Evolutionary conservation across 2,888 invertebrate genomes (phyloP).

Genomic region (Eubasilissa splendida): DNA sequence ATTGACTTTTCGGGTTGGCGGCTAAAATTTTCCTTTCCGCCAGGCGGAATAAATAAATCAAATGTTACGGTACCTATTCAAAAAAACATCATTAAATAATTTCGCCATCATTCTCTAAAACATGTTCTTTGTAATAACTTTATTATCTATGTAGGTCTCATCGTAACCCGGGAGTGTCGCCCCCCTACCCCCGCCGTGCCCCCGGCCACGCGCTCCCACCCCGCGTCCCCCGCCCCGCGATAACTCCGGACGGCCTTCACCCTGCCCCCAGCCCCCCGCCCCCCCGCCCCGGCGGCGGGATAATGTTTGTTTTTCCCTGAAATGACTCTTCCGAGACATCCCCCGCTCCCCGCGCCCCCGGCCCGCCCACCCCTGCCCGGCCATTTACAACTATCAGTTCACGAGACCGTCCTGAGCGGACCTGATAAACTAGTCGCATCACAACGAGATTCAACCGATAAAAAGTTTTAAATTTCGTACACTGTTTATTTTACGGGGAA

Average conservation of each 20-base stretch:
- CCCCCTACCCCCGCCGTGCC: constrained; percentile 26
- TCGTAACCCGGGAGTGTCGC: constrained; percentile 36
- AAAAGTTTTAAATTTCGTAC: too few species aligned
- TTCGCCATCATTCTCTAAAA: constrained; percentile 28
- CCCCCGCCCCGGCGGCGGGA: constrained; percentile 45
- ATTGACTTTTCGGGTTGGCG: neutral
- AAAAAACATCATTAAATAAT: constrained; percentile 17
- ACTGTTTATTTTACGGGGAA: too few species aligned
- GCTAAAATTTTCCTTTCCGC: neutral
- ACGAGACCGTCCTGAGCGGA: neutral
- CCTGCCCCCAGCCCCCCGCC: constrained; percentile 50
- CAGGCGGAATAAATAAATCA: neutral
- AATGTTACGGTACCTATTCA: constrained; percentile 1
- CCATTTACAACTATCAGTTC: constrained; percentile 27
- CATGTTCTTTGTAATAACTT: constrained; percentile 44
- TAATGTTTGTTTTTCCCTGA: constrained; percentile 57
- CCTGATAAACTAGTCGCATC: neutral
- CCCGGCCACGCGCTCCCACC: constrained; percentile 46
- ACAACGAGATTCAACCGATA: too few species aligned
- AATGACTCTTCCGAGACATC: constrained; percentile 52
- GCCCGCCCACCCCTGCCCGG: neutral
- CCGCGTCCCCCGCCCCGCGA: constrained; percentile 35
- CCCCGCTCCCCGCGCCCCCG: constrained; percentile 15
- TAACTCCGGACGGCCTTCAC: constrained; percentile 50
- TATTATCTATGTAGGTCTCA: constrained; percentile 42